Conservation (phyloP, 2,888 invertebrate genomes). For the Tenodera sinensis region DNA sequence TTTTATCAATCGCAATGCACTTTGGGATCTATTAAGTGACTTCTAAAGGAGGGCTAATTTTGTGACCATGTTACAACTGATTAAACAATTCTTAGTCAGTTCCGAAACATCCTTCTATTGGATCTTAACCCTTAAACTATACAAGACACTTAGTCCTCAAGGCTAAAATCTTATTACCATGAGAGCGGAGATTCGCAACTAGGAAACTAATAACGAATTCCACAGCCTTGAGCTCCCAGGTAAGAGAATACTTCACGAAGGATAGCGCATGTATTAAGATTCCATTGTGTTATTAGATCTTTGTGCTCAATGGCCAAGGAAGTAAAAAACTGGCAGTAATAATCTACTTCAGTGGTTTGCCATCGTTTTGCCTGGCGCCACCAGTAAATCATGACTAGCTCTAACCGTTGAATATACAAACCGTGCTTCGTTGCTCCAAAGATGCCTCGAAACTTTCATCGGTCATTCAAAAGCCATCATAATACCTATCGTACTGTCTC, state of each 20-base stretch:
- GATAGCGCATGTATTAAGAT: neutral
- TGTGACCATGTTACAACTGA: too few relatives aligned
- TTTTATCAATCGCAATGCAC: too few relatives aligned
- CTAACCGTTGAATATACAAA: neutral
- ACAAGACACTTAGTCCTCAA: neutral
- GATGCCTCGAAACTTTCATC: neutral
- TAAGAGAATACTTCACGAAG: neutral
- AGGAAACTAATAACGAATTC: neutral
- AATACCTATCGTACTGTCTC: too few relatives aligned
- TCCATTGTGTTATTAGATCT: neutral
- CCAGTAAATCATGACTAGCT: neutral
- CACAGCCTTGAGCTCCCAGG: neutral
- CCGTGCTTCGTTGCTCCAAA: neutral
- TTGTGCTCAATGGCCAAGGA: neutral
- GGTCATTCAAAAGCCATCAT: too few relatives aligned
- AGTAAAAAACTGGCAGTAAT: neutral
- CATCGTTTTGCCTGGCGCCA: neutral
- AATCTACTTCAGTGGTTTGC: neutral
- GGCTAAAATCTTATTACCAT: neutral
- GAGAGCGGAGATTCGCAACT: neutral
- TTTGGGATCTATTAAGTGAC: too few relatives aligned
- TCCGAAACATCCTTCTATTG: too few relatives aligned
- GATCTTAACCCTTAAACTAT: too few relatives aligned
- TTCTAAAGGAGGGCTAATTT: too few relatives aligned
- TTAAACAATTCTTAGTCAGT: too few relatives aligned